These are phyloP conservation scores for Herpetotheres cachinnans DNA, from an alignment of 2,113 vertebrate species.

Conservation along the genomic window DNA sequence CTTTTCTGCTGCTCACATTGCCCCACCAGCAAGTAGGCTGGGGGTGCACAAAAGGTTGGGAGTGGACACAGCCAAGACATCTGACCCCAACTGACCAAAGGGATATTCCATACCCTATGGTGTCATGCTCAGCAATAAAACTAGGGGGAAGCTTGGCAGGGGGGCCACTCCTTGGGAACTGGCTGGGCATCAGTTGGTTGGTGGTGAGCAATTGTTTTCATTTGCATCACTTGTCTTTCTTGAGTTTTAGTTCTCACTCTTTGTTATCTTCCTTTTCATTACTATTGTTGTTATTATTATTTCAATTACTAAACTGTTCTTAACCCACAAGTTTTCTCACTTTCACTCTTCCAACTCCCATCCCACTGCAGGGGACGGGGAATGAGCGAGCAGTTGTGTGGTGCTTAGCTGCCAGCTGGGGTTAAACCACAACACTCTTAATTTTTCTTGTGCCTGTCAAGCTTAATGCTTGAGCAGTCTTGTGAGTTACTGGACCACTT, in stretches of 20 bases:
- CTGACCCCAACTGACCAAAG: neutral
- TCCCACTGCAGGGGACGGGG: too few species aligned
- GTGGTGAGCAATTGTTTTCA: neutral
- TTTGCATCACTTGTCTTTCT: neutral
- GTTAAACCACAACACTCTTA: neutral
- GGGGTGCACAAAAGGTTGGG: neutral
- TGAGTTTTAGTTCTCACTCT: neutral
- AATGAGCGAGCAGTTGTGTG: neutral
- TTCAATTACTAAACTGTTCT: neutral
- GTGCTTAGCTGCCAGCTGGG: neutral
- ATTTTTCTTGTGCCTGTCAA: neutral
- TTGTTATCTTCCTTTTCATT: neutral
- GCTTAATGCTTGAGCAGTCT: neutral
- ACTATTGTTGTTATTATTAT: neutral
- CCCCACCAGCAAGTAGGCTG: fast-evolving
- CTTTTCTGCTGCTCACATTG: neutral
- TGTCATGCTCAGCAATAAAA: neutral
- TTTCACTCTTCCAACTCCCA: neutral
- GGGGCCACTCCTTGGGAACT: neutral
- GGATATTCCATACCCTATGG: neutral
- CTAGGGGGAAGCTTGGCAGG: neutral
- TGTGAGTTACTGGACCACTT: neutral
- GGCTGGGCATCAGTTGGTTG: neutral
- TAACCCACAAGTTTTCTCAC: neutral
- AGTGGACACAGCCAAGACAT: neutral